phyloP scores from a whole-genome alignment of 1,140 invertebrate species.

The Caerostris extrusa region DNA sequence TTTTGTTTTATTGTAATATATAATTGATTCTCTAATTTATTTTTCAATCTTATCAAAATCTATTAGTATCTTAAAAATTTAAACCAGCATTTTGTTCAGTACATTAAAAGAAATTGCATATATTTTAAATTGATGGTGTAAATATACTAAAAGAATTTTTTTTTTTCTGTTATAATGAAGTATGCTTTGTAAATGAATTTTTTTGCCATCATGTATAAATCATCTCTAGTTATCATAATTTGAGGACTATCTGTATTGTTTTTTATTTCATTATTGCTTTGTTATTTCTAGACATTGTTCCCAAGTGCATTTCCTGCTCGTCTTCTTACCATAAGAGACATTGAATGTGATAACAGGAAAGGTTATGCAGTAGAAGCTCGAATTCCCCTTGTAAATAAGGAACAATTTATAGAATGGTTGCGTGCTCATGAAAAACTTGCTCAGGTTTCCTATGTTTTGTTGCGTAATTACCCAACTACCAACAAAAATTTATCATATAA shows the following conservation, averaged over 20 bases:
- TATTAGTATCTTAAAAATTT: too few species aligned
- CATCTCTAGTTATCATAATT: too few species aligned
- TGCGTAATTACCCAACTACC: constrained; percentile 56
- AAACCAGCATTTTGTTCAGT: too few species aligned
- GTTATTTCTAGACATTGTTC: constrained; percentile 57
- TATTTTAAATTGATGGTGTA: too few species aligned
- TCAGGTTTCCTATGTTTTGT: constrained; percentile 53
- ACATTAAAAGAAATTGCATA: too few species aligned
- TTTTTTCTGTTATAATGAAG: too few species aligned
- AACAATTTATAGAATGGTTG: constrained; percentile 69
- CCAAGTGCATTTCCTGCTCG: constrained; percentile 44
- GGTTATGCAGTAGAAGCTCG: constrained; percentile 74
- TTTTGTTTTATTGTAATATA: too few species aligned
- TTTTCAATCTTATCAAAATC: too few species aligned
- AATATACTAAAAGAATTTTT: too few species aligned
- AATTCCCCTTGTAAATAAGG: constrained; percentile 66
- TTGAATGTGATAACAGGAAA: constrained; percentile 69
- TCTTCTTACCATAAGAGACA: constrained; percentile 62
- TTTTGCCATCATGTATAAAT: too few species aligned
- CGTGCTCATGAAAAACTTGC: constrained; percentile 60
- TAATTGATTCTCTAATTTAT: too few species aligned
- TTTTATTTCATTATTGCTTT: background rate
- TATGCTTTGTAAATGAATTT: too few species aligned
- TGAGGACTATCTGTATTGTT: background rate
- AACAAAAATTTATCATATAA: constrained; percentile 72